Conservation (phyloP, 2,113 vertebrate species). For the Genyomyrus donnyi region DNA sequence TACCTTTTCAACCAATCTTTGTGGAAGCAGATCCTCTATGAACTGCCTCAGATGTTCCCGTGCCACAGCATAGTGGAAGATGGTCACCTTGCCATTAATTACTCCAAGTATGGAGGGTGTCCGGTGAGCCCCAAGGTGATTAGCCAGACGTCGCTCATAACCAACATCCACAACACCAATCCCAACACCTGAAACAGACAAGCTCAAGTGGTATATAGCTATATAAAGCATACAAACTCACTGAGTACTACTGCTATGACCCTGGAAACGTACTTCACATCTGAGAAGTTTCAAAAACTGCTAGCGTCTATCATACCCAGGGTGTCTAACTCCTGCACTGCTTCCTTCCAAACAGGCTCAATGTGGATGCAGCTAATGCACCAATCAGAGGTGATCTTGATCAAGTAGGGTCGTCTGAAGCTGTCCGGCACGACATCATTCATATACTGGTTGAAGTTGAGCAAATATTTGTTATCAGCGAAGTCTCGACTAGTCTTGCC, state of each 20-base stretch:
- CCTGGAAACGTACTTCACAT: background rate
- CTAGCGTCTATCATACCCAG: slow-evolving; percentile 58
- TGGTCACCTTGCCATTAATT: slow-evolving; percentile 80
- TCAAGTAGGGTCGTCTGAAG: slow-evolving; percentile 85
- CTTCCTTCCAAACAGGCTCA: slow-evolving; percentile 91
- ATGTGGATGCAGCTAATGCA: slow-evolving; percentile 97
- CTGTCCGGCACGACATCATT: slow-evolving; percentile 83
- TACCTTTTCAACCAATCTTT: slow-evolving; percentile 84
- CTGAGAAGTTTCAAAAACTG: background rate
- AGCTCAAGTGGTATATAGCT: background rate
- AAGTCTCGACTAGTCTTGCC: slow-evolving; percentile 73
- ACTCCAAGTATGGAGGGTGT: slow-evolving; percentile 86
- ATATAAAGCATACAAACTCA: background rate
- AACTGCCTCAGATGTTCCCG: slow-evolving; percentile 84
- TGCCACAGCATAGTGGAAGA: slow-evolving; percentile 84
- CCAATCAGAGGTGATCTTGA: slow-evolving; percentile 95
- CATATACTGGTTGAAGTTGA: slow-evolving; percentile 86
- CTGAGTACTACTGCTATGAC: background rate
- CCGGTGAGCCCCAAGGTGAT: slow-evolving; percentile 87
- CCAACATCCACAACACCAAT: slow-evolving; percentile 90
- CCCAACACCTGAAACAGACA: slow-evolving; percentile 71
- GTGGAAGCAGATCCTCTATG: slow-evolving; percentile 85
- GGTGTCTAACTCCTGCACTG: slow-evolving; percentile 80
- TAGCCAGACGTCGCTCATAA: slow-evolving; percentile 81
- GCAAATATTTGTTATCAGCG: slow-evolving; percentile 73